Evolutionary conservation across 2,797 vertebrate genomes (phyloP).

Genomic region (Cichlasoma orientale): DNA sequence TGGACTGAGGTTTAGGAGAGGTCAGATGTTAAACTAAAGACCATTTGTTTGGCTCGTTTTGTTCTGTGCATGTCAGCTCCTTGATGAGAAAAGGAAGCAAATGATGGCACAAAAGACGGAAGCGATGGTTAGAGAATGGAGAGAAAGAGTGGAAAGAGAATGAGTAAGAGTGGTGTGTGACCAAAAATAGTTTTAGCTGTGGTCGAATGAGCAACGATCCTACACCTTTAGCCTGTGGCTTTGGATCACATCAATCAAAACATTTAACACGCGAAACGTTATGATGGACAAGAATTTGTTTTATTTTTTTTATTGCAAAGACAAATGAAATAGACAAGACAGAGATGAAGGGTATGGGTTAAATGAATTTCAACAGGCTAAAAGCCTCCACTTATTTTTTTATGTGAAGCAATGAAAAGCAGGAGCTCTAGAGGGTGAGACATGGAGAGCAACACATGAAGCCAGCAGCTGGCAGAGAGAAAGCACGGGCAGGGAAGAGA

Average conservation of each 20-base stretch:
- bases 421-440: slow-evolving; percentile 15
- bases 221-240: slow-evolving; percentile 38
- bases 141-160: not conserved
- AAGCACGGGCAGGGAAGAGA: slow-evolving; percentile 16
- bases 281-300: not conserved
- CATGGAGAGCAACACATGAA: slow-evolving; percentile 44
- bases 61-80: slow-evolving; percentile 78
- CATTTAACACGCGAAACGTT: slow-evolving; percentile 19
- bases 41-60: slow-evolving; percentile 84
- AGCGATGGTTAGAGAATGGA: slow-evolving; percentile 13
- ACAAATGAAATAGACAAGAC: slow-evolving; percentile 28
- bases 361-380: slow-evolving; percentile 26
- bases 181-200: slow-evolving; percentile 18
- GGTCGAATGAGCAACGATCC: slow-evolving; percentile 44
- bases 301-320: not conserved
- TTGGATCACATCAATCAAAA: slow-evolving; percentile 20
- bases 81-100: slow-evolving; percentile 60
- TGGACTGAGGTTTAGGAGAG: slow-evolving; percentile 69
- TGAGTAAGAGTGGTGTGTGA: not conserved
- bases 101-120: slow-evolving; percentile 19
- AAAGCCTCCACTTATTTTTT: slow-evolving; percentile 6
- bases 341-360: slow-evolving; percentile 9
- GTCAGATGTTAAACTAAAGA: slow-evolving; percentile 85
- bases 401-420: slow-evolving; percentile 35
- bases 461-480: slow-evolving; percentile 43